Evolutionary conservation across 2,888 invertebrate species (phyloP), one percentile per base, ranked within the genome.

Genomic region (Aphodius granarius): DNA sequence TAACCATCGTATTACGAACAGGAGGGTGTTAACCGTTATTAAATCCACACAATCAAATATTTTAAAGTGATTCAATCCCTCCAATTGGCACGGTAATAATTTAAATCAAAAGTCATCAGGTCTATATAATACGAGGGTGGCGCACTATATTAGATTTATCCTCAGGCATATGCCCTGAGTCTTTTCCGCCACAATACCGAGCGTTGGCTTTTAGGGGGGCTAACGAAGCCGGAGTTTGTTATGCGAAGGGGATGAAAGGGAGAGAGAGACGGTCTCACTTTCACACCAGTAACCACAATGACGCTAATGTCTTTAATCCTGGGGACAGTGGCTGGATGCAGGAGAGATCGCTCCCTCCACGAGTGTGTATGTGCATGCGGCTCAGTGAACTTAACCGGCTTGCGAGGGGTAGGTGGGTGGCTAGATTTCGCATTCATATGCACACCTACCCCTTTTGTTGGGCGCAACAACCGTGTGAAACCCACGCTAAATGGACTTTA

Each of bases 281-380:
- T 87, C 87, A 87, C 87, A 87, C 87, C 87, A 87, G 87, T 86
- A 86, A 85, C 87, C 87, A 87, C 87, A 87, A 86, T 86, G 78
- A 79, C 84, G 85, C 84, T 85, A 85, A 85, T 85, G 84, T 85
- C 82, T 81, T 83, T 80, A 80, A 80, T 81, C 80, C 79, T 73
- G 43, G 43, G 43, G 43, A 43, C 43, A 43, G 43, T 43, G 3
- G 43, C 43, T 43, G 43, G 43, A 6, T 43, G 43, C 43, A 43
- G 43, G 43, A 13, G 3, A 43, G 43, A 43, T 43, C 43, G 43
- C 43, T 13, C 43, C 43, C 43, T 43, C 43, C 43, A n/a, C n/a
- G 79, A 78, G 78, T 79, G 78, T 76, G 77, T 76, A 78, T 75
- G 66, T 66, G 64, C 79, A 78, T 79, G 63, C 79, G 75, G 79